Evolutionary conservation across 1,140 invertebrate species (phyloP).

Genomic region (Phymorhynchus buccinoides): DNA sequence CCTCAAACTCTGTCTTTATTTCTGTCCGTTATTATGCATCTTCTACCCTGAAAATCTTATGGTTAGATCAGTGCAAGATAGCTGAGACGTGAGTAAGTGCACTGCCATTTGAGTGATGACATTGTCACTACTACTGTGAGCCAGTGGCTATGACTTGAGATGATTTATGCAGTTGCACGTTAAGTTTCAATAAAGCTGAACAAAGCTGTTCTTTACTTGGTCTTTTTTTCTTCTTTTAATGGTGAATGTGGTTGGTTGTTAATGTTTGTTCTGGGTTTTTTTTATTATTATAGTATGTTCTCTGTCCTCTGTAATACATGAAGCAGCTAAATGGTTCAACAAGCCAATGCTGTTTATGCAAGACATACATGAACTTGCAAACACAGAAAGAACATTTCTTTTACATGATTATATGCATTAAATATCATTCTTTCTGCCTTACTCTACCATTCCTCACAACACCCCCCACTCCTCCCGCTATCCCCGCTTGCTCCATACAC

Average conservation of each 20-base stretch:
- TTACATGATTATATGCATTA: too few relatives aligned
- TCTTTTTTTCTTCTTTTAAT: slow-evolving; percentile 1
- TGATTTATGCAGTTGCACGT: slow-evolving; percentile 48
- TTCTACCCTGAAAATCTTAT: slow-evolving; percentile 2
- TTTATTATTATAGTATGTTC: neutral
- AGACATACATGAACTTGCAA: too few relatives aligned
- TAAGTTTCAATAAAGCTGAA: slow-evolving; percentile 49
- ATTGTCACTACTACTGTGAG: slow-evolving; percentile 7
- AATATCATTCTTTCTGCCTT: too few relatives aligned
- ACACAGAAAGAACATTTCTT: too few relatives aligned
- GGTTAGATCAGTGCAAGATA: neutral
- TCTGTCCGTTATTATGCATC: slow-evolving; percentile 25
- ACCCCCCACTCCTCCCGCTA: too few relatives aligned
- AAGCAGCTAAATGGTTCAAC: too few relatives aligned
- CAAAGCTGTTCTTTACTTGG: slow-evolving; percentile 37
- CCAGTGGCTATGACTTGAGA: slow-evolving; percentile 37
- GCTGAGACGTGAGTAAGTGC: neutral
- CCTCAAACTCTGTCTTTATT: neutral
- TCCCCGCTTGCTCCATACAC: too few relatives aligned
- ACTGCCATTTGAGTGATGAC: slow-evolving; percentile 12
- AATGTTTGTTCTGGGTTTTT: neutral
- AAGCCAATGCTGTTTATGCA: too few relatives aligned
- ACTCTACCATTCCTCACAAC: too few relatives aligned
- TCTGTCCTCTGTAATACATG: neutral
- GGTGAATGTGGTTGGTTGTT: neutral